These are phyloP conservation scores for Bubo bubo DNA, from an alignment of 2,113 vertebrate genomes.

Conservation along the genomic window DNA sequence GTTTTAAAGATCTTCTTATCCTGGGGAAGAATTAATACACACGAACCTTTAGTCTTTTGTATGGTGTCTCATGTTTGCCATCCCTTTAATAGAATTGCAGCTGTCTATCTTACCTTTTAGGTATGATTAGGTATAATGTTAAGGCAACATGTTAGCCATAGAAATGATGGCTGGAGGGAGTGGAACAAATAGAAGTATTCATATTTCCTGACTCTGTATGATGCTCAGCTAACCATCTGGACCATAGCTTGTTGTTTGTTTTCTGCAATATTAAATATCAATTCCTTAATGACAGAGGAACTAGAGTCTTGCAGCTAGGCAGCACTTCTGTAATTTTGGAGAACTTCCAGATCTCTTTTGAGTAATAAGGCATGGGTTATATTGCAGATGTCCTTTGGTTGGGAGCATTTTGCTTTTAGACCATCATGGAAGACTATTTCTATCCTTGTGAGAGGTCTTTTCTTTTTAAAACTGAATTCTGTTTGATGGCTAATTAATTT, in stretches of 20 bases:
- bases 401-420: background rate
- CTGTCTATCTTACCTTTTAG: background rate
- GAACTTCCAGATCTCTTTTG: background rate
- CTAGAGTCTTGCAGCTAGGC: background rate
- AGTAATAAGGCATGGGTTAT: background rate
- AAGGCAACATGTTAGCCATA: background rate
- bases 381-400: background rate
- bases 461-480: background rate
- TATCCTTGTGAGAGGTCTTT: background rate
- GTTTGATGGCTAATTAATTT: background rate
- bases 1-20: background rate
- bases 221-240: background rate
- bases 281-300: background rate
- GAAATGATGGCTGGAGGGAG: background rate
- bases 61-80: background rate
- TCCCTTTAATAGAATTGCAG: background rate
- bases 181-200: background rate
- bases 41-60: background rate
- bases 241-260: background rate
- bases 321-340: background rate
- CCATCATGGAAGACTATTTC: background rate
- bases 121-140: background rate
- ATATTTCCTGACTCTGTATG: background rate
- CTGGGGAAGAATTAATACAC: background rate
- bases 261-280: background rate